Percentiles rank a stretch among this genome's conserved stretches.
Evolutionary conservation across 1,140 invertebrate genomes (phyloP).

Genomic region (Conopomorpha cramerella): DNA sequence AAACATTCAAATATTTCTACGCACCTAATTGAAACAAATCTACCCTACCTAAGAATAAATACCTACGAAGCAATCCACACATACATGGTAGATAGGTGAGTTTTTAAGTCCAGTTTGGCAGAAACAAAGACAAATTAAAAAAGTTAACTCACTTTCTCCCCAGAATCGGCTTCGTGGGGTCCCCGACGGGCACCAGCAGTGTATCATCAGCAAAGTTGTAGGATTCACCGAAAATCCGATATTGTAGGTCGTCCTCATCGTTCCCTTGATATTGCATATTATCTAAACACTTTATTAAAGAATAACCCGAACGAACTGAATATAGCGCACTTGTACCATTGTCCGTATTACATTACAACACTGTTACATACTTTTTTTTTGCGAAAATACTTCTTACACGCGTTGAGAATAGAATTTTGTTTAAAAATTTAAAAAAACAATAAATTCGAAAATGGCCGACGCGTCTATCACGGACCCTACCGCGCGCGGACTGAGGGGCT

Average conservation of each 20-base stretch:
- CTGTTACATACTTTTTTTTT: background rate
- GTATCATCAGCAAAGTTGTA: conserved; percentile 32
- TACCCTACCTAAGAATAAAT: background rate
- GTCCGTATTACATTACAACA: background rate
- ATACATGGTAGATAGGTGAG: background rate
- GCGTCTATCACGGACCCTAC: no score
- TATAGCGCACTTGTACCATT: conserved; percentile 38
- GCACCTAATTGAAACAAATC: background rate
- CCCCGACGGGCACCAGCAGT: conserved; percentile 16
- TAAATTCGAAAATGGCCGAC: no score
- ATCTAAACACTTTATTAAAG: conserved; percentile 35
- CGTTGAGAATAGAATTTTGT: background rate
- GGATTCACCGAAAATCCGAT: conserved; percentile 55
- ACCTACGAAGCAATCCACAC: background rate
- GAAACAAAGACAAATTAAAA: conserved; percentile 1
- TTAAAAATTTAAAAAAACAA: background rate
- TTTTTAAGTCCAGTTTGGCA: no score
- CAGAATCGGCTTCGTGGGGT: no score
- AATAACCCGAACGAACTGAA: conserved; percentile 26
- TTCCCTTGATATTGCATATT: conserved; percentile 56
- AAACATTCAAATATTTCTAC: background rate
- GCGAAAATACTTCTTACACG: background rate
- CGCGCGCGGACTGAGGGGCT: no score
- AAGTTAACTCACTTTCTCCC: conserved; percentile 41
- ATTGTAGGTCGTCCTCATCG: conserved; percentile 50